These are phyloP conservation scores for Squalus acanthias DNA, from an alignment of 2,797 vertebrate genomes.

Conservation along the genomic window DNA sequence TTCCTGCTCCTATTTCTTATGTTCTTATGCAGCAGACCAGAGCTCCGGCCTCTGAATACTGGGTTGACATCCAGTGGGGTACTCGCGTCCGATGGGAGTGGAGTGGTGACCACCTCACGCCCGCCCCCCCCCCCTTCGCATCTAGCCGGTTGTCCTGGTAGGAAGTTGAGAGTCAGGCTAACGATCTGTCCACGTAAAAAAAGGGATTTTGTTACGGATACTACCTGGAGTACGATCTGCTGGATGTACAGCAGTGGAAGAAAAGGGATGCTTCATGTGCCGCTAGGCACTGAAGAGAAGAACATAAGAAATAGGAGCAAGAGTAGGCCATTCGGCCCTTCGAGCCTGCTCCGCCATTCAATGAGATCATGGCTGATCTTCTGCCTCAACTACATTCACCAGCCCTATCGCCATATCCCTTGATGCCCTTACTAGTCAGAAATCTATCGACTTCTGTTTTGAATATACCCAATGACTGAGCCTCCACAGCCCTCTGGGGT, in stretches of 20 bases:
- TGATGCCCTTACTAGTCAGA: too few species aligned
- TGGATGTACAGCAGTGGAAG: neutral
- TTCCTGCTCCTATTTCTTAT: too few species aligned
- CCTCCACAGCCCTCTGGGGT: too few species aligned
- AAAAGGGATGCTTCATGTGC: neutral
- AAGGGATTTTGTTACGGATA: neutral
- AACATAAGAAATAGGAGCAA: too few species aligned
- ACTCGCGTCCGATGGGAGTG: neutral
- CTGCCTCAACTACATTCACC: too few species aligned
- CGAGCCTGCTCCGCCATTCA: too few species aligned
- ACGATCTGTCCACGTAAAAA: neutral
- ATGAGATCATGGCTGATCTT: too few species aligned
- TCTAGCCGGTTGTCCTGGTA: neutral
- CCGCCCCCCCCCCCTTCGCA: neutral
- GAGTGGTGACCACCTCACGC: neutral
- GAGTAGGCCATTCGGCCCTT: too few species aligned
- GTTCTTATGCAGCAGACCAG: neutral
- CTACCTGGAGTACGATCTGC: neutral
- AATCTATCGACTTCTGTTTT: too few species aligned
- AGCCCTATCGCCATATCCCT: too few species aligned
- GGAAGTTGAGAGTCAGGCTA: neutral
- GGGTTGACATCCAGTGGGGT: neutral
- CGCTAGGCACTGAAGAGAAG: neutral
- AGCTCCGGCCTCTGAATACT: neutral
- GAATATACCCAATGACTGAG: too few species aligned